Evolutionary conservation across 2,888 invertebrate genomes (phyloP), one percentile per base, ranked within the genome.

Genomic region (Spilarctia lutea): DNA sequence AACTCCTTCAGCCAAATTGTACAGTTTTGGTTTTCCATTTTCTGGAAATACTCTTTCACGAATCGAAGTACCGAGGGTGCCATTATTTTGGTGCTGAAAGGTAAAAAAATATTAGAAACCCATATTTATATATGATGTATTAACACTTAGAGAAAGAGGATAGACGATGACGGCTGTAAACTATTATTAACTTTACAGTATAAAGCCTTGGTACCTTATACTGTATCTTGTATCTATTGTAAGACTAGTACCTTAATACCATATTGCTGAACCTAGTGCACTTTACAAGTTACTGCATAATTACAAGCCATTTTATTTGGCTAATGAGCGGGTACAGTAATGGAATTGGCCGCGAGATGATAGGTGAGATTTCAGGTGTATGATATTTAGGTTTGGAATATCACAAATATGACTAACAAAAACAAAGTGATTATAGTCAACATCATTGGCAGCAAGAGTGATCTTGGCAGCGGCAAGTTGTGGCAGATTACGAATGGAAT

Each of bases 361-460:
- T 52, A 52, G 24, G 48, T 48, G 48, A 52, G 24, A 48, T 52
- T 24, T 52, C 4, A 20, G 48, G 20, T 52, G 52, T 52, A 24
- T 56, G 24, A 56, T 56, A n/a, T 56, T 24, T 11, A n/a, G n/a
- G 10, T 11, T n/a, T 1, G 18, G 18, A 63, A 27, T 30, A 63
- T 30, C 63, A 35, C 39, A 65, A 35, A 10, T 45, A 48, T 45
- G 27, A 68, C 91, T 85, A 90, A 97, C 97, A 79, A 97, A 96
- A 82, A 96, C 96, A 78, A 96, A 94, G 77, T 95, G 94, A 81
- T 96, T 97, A 86, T 97, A 97, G 73, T 96, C 94, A 3, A 95
- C 93, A 78, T 97, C 96, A 71, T 96, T 95, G 0, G 96, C 96
- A 0, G 96, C 97, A 24, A 97, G 85, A 39, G 96, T 95, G 48